phyloP scores from a whole-genome alignment of 2,113 vertebrate genomes.

The Microcebus ravelobensis region DNA sequence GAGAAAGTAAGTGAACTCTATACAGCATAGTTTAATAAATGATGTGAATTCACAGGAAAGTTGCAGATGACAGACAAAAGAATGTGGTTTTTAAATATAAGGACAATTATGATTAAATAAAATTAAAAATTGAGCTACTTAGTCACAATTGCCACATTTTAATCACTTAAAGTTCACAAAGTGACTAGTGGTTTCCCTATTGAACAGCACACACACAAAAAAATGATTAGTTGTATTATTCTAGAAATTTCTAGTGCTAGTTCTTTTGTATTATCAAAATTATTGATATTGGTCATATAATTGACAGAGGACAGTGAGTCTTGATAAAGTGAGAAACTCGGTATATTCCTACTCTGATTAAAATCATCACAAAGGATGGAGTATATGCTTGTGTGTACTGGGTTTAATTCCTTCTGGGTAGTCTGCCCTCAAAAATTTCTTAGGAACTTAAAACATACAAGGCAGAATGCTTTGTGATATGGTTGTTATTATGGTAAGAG shows the following conservation, averaged over 20 bases:
- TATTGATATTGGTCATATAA: too few relatives aligned
- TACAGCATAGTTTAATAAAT: not conserved
- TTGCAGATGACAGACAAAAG: not conserved
- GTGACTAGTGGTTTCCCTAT: not conserved
- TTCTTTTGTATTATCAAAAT: not conserved
- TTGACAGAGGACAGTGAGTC: not conserved
- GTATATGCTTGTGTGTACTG: rapidly evolving
- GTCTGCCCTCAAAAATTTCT: not conserved
- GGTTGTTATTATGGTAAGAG: not conserved
- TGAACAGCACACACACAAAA: not conserved
- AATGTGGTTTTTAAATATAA: not conserved
- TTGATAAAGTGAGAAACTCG: too few relatives aligned
- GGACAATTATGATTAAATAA: not conserved
- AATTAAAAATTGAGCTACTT: not conserved
- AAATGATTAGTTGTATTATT: not conserved
- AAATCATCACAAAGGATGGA: not conserved
- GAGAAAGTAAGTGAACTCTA: not conserved
- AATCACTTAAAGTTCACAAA: not conserved
- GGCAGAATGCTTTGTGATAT: not conserved
- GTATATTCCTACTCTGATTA: not conserved
- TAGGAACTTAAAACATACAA: not conserved
- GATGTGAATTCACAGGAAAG: not conserved
- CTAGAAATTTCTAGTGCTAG: not conserved
- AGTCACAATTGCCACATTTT: not conserved
- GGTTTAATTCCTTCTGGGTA: not conserved